phyloP scores from a whole-genome alignment of 1,140 invertebrate genomes.

The Drosophila kohkoa region DNA sequence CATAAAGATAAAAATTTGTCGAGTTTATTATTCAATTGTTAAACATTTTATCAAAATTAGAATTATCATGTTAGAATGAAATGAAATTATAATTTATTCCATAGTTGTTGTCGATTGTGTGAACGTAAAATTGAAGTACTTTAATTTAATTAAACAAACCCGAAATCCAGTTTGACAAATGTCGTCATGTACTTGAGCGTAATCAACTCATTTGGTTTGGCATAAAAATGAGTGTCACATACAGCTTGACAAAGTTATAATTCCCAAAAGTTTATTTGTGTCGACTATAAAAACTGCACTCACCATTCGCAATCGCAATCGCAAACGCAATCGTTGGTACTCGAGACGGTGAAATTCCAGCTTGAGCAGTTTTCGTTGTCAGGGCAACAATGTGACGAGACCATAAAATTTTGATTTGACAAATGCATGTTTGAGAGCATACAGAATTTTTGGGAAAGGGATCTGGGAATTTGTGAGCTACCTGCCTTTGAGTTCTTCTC shows the following conservation, averaged over 20 bases:
- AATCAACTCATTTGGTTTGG: background rate
- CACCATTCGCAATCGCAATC: too few relatives aligned
- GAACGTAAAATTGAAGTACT: too few relatives aligned
- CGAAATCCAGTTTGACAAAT: background rate
- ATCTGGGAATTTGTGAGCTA: conserved; percentile 48
- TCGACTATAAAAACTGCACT: conserved; percentile 53
- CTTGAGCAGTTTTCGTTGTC: conserved; percentile 52
- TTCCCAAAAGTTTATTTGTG: conserved; percentile 19
- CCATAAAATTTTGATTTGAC: conserved; percentile 82
- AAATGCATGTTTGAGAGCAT: conserved; percentile 76
- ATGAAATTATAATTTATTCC: too few relatives aligned
- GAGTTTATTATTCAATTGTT: too few relatives aligned
- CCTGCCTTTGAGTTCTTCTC: conserved; percentile 54
- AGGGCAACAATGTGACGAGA: conserved; percentile 75
- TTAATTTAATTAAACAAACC: background rate
- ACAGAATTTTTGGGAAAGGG: conserved; percentile 43
- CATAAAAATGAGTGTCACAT: conserved; percentile 3
- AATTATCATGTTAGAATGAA: too few relatives aligned
- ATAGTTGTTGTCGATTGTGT: too few relatives aligned
- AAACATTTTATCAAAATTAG: too few relatives aligned
- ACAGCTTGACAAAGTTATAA: conserved; percentile 15
- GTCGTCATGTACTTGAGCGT: background rate
- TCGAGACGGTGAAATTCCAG: conserved; percentile 55
- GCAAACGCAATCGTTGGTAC: background rate
- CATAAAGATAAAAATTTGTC: too few relatives aligned